Percentiles rank a stretch among this genome's conserved stretches.
Conservation (phyloP, 2,113 vertebrate genomes). For the Pontoporia blainvillei region DNA sequence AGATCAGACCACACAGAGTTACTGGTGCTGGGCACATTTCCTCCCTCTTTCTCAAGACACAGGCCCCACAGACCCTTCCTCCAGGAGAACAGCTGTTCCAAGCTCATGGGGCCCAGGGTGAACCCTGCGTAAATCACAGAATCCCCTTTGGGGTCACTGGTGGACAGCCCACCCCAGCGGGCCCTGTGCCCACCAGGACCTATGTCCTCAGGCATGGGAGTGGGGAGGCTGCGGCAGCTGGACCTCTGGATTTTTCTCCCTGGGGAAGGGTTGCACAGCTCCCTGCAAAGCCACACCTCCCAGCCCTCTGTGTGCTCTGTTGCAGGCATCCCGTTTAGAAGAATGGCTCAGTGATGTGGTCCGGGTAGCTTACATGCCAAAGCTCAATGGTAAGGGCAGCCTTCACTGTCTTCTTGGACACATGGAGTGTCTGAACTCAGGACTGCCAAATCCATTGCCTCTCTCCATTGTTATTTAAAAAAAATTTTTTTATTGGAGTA, state of each 20-base stretch:
- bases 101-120: background rate
- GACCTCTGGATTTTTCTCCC: background rate
- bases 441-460: background rate
- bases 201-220: background rate
- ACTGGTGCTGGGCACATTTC: background rate
- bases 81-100: background rate
- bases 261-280: no score
- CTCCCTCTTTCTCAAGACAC: background rate
- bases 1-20: background rate
- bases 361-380: background rate
- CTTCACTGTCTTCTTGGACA: background rate
- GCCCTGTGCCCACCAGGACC: background rate
- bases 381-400: slow-evolving; percentile 57
- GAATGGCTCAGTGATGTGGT: slow-evolving; percentile 72
- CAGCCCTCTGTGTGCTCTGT: background rate
- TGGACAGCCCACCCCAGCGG: background rate
- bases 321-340: slow-evolving; percentile 30
- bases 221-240: background rate
- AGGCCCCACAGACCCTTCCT: background rate
- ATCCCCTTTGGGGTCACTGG: background rate
- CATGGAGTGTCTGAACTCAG: background rate
- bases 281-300: background rate
- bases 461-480: background rate
- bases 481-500: background rate
- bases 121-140: background rate